Base-by-base conservation (phyloP, 2,888 invertebrate genomes). In the Colletes collaris region DNA sequence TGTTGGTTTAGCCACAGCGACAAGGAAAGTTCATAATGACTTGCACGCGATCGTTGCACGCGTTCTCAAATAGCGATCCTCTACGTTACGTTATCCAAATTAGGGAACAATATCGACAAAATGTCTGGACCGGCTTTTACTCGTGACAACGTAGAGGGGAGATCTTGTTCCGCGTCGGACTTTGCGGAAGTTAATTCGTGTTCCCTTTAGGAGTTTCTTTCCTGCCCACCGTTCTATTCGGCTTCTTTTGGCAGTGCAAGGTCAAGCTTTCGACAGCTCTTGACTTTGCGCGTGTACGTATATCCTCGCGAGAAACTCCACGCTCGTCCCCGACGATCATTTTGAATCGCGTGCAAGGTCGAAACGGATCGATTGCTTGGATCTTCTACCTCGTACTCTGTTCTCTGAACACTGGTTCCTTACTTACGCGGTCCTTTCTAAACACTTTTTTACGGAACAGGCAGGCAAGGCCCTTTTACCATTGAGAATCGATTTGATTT, bases 341-440 rank as follows among this genome's bases (percentile, higher is more conserved):
- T 88, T 87, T 79, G 83, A 82, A 87, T 86, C 70, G 80, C 84
- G 87, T 79, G 86, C 86, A 85, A 89, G 89, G 89, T 76, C 80
- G 44, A 84, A 87, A 88, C 86, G 87, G 87, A 89, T 88, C 86
- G 88, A 87, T 79, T 53, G 52, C 63, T 58, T 37, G 67, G 71
- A 49, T 81, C 82, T 81, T 80, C 79, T 82, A 79, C 56, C 60
- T 56, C 53, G 52, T 56, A 4, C 58, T 50, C 44, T 10, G 63
- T 56, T 67, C 52, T 49, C 56, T 35, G 27, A 66, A 0, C 64
- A 27, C 56, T 62, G 56, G 27, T 60, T 35, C 64, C 40, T 3
- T 64, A 46, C 40, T 37, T 52, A 59, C 37, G 60, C 56, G 59
- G 60, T 56, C 46, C 72, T 49, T 71, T 53, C 60, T 6, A 10